These are phyloP conservation scores for Parauchenoglanis ngamensis DNA, from an alignment of 2,797 vertebrate genomes.

Conservation along the genomic window DNA sequence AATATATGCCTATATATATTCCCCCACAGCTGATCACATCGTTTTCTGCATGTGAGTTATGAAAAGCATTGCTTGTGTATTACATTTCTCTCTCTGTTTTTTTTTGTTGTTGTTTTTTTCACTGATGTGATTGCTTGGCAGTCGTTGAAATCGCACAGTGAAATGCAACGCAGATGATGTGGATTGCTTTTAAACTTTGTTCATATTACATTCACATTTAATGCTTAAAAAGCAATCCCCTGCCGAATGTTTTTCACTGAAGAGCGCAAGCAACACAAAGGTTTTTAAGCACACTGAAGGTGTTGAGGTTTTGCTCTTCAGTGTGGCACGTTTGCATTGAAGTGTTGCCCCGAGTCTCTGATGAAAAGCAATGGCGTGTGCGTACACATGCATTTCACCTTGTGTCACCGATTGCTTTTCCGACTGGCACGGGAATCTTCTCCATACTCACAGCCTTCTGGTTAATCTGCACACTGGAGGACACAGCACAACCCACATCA, in stretches of 20 bases:
- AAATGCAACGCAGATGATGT: conserved; percentile 3
- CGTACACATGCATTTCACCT: neutral
- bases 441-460: conserved; percentile 16
- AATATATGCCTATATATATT: too few species aligned
- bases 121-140: conserved; percentile 7
- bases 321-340: conserved; percentile 3
- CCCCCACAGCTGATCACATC: neutral
- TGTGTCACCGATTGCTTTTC: conserved; percentile 12
- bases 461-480: neutral
- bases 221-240: conserved; percentile 23
- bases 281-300: neutral
- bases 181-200: conserved; percentile 20
- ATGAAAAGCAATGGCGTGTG: conserved; percentile 26
- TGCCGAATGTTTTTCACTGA: conserved; percentile 18
- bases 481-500: neutral
- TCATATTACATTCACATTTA: conserved; percentile 15
- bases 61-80: conserved; percentile 14
- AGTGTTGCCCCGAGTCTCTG: neutral
- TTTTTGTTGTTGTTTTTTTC: neutral
- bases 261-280: conserved; percentile 18
- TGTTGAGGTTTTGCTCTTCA: conserved; percentile 1
- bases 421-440: neutral
- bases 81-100: neutral
- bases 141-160: neutral
- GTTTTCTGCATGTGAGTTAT: neutral